Base-by-base conservation (phyloP, 2,888 invertebrate species). In the Idaea dimidiata region DNA sequence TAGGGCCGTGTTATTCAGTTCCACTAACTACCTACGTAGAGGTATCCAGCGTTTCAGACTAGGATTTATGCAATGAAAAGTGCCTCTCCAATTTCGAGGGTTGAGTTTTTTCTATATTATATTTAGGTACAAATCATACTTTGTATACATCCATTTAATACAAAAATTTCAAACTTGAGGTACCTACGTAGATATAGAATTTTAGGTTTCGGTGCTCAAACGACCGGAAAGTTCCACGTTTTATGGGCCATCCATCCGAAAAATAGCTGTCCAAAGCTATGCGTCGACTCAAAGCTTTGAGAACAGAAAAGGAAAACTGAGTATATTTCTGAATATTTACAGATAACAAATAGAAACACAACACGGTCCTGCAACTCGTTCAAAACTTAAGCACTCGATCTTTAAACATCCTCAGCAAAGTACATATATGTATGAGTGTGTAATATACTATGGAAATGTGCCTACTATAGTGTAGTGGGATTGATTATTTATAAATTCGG, bases 401-500 rank as follows among this genome's bases (percentile, higher is more conserved):
- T 33, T 33, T 10, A 33, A 33, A 33, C 7, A 33, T 33, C 14
- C 43, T 43, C 43, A 32, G 32, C 10, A 32, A 32, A 32, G 32
- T 32, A 32, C n/a, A n/a, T n/a, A 1, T 24, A 24, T 3, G 43
- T 8, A 43, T 43, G 10, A 10, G 43, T 14, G 7, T 33, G 14
- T 14, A 33, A 14, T 33, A 43, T 43, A 43, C 43, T 43, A 43
- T 43, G 43, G 8, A 43, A 14, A 43, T 43, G 43, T 43, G 14
- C 14, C 14, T 43, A 0, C 43, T 43, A 43, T 57, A 58, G 65
- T 58, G 62, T 62, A 76, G 73, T 68, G 67, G 68, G 74, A 80
- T 82, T 80, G 77, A 78, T 84, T 80, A 82, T 83, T 82, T 81
- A 83, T 82, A 81, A 79, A 83, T 81, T 79, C 79, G 78, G 66